These are phyloP conservation scores for Callospermophilus lateralis DNA, from an alignment of 2,113 vertebrate genomes.

Conservation along the genomic window DNA sequence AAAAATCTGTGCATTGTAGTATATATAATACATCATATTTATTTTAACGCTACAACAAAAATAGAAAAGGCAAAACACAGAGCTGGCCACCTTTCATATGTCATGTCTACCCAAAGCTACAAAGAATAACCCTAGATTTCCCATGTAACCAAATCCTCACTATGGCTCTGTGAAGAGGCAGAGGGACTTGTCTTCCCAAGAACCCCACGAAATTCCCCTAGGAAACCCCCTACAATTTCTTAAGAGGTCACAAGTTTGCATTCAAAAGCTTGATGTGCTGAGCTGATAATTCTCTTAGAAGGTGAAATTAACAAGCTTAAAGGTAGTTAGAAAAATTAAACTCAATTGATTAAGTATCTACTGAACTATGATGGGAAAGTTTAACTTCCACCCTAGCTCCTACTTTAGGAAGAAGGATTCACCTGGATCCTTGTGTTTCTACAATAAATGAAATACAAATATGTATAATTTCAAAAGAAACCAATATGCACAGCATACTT, in stretches of 20 bases:
- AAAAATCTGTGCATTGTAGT: background rate
- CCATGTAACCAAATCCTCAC: background rate
- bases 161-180: background rate
- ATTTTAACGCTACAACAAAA: background rate
- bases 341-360: background rate
- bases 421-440: background rate
- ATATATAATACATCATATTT: background rate
- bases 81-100: background rate
- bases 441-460: background rate
- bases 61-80: conserved; percentile 30
- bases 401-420: background rate
- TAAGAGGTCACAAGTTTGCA: conserved; percentile 1
- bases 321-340: conserved; percentile 49
- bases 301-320: conserved; percentile 29
- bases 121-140: background rate
- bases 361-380: background rate
- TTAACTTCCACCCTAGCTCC: background rate
- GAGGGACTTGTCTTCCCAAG: background rate
- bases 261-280: conserved; percentile 31
- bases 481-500: background rate
- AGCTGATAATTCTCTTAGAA: conserved; percentile 35
- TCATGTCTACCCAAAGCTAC: background rate
- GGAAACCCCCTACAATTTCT: background rate
- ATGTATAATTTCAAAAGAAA: conserved; percentile 42
- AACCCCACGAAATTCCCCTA: conserved; percentile 39